Evolutionary conservation across 2,113 vertebrate species (phyloP).

Genomic region (Oncorhynchus clarkii): DNA sequence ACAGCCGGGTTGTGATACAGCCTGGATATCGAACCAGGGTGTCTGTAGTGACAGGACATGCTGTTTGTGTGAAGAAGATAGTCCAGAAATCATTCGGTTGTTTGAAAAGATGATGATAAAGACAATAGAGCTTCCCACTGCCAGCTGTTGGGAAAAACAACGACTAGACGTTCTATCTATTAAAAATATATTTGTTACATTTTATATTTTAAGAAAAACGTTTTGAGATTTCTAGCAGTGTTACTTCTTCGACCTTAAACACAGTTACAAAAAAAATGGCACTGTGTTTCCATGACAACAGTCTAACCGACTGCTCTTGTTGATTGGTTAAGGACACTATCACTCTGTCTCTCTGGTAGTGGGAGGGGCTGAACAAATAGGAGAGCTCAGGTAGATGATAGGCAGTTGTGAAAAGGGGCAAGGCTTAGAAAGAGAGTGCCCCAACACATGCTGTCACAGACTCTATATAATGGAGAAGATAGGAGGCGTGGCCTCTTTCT

Average conservation of each 20-base stretch:
- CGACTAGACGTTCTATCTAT: not conserved
- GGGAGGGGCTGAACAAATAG: conserved; percentile 31
- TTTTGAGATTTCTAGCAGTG: not conserved
- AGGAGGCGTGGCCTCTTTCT: no score
- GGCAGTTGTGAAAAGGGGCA: conserved; percentile 15
- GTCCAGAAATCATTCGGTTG: conserved; percentile 19
- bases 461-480: no score
- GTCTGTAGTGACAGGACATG: not conserved
- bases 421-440: not conserved
- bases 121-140: conserved; percentile 41
- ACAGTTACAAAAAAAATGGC: no score
- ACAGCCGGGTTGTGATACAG: no score
- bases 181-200: not conserved
- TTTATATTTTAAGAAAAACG: not conserved
- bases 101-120: not conserved
- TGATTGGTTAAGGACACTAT: conserved; percentile 10
- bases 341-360: conserved; percentile 47
- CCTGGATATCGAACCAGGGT: no score
- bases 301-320: not conserved
- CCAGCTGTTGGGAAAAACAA: conserved; percentile 16
- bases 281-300: not conserved
- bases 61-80: not conserved
- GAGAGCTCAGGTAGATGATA: not conserved
- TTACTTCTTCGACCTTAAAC: not conserved
- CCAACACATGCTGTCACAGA: no score